A percentile compares a stretch with the other conserved stretches of the same genome.
These are phyloP conservation scores for Eumerus sabulonum DNA, from an alignment of 2,888 invertebrate species.

Conservation along the genomic window DNA sequence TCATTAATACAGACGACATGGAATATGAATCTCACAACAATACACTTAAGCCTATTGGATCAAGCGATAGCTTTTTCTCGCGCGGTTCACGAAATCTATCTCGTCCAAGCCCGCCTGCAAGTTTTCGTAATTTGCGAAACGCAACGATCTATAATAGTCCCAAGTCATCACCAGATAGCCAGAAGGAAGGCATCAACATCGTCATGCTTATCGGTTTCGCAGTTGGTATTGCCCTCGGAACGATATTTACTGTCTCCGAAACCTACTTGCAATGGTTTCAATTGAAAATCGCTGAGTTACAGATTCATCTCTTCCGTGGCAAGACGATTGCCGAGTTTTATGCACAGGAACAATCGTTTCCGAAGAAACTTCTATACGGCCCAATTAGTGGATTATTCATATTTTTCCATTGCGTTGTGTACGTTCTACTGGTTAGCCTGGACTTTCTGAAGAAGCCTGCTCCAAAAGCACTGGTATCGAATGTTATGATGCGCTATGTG, in stretches of 20 bases:
- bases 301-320: slow-evolving; percentile 22
- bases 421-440: slow-evolving; percentile 13
- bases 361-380: slow-evolving; percentile 23
- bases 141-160: neutral
- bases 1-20: slow-evolving; percentile 32
- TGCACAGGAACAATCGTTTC: slow-evolving; percentile 19
- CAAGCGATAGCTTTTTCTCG: slow-evolving; percentile 36
- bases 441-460: slow-evolving; percentile 49
- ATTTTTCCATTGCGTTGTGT: slow-evolving; percentile 4
- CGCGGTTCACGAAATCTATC: slow-evolving; percentile 29
- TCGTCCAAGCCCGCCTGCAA: slow-evolving; percentile 34
- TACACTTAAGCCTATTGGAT: slow-evolving; percentile 17
- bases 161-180: neutral
- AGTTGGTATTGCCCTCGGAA: slow-evolving; percentile 33
- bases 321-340: slow-evolving; percentile 40
- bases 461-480: slow-evolving; percentile 41
- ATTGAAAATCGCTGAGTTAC: slow-evolving; percentile 13
- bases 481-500: slow-evolving; percentile 50
- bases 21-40: slow-evolving; percentile 39
- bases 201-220: slow-evolving; percentile 50
- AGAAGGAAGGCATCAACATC: slow-evolving; percentile 37
- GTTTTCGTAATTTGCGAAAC: slow-evolving; percentile 27
- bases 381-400: slow-evolving; percentile 36
- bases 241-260: slow-evolving; percentile 24
- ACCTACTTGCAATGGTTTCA: slow-evolving; percentile 45